Base-by-base conservation (phyloP, 2,888 invertebrate species). In the Drosophila seclusa region DNA sequence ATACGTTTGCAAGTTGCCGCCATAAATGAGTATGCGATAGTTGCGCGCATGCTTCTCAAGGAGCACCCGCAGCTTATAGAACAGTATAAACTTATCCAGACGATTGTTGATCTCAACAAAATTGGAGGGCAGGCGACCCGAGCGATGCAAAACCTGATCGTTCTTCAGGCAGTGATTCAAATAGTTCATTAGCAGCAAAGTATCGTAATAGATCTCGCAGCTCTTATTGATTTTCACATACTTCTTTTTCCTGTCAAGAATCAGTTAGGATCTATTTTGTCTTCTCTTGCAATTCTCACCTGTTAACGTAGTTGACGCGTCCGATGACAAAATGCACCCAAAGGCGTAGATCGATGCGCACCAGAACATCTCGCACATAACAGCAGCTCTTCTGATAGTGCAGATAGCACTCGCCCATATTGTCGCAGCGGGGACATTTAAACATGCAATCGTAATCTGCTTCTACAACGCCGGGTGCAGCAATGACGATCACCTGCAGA, bases 41-140 rank as follows among this genome's bases (percentile, higher is more conserved):
- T 63, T n/a, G 0, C 62, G 59, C 0, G 40, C 53, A 10, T 72
- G 36, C 1, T 76, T 68, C 10, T 69, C 72, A 3, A 73, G 16
- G 0, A 91, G 59, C 1, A 80, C 58, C 1, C 76, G 58, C 0
- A 92, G 29, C 65, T 91, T 91, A 27, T 92, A 82, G 54, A 82
- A 91, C 7, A 91, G 68, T 18, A 87, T 18, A 0, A 92, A 74
- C 42, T 89, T 90, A 58, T 92, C 91, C 16, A 92, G 59, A 0
- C 92, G 89, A 59, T 48, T 65, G 49, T 92, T 92, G 11, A 91
- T 57, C 34, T 92, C 85, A 1, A 87, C 49, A 59, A 91, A 90
- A 53, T 92, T 92, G 0, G 65, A n/a, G 0, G 93, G 92, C 0
- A 16, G 1, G 0, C 27, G 52, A 3, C 10, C 11, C 2, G 38